Evolutionary conservation across 2,113 vertebrate species (phyloP).

Genomic region (Daubentonia madagascariensis): DNA sequence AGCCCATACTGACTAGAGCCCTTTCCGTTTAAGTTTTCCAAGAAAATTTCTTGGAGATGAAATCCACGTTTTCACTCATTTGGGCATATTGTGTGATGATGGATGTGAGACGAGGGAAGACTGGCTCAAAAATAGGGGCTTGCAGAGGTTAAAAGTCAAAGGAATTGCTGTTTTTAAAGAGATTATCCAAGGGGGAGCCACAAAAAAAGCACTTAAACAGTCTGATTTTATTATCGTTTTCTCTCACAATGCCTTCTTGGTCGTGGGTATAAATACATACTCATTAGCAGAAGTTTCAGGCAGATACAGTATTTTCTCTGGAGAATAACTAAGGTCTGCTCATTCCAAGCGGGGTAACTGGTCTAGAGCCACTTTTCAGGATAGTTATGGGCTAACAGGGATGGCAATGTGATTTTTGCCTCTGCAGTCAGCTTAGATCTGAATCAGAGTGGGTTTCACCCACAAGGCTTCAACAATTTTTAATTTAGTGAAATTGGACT

Average conservation of each 20-base stretch:
- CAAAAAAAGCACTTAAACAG: conserved; percentile 11
- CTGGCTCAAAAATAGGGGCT: not conserved
- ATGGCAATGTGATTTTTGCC: not conserved
- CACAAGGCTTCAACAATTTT: not conserved
- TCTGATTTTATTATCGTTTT: conserved; percentile 39
- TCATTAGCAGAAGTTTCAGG: conserved; percentile 6
- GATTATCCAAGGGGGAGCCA: not conserved
- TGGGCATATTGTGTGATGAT: not conserved
- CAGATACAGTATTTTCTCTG: conserved; percentile 9
- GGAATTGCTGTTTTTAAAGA: conserved; percentile 3
- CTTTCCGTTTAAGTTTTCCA: conserved; percentile 42
- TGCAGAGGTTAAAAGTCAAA: conserved; percentile 19
- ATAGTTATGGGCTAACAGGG: not conserved
- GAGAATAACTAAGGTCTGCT: not conserved
- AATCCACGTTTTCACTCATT: conserved; percentile 38
- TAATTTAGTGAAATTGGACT: conserved; percentile 31
- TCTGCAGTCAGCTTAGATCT: not conserved
- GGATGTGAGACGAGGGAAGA: conserved; percentile 45
- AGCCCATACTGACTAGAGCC: not conserved
- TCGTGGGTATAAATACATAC: not conserved
- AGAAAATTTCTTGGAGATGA: conserved; percentile 49
- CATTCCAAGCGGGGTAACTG: not conserved
- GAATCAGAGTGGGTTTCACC: not conserved
- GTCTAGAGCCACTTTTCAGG: not conserved
- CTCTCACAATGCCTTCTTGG: not conserved